Conservation (phyloP, 2,888 invertebrate species). For the Meteorus colon region DNA sequence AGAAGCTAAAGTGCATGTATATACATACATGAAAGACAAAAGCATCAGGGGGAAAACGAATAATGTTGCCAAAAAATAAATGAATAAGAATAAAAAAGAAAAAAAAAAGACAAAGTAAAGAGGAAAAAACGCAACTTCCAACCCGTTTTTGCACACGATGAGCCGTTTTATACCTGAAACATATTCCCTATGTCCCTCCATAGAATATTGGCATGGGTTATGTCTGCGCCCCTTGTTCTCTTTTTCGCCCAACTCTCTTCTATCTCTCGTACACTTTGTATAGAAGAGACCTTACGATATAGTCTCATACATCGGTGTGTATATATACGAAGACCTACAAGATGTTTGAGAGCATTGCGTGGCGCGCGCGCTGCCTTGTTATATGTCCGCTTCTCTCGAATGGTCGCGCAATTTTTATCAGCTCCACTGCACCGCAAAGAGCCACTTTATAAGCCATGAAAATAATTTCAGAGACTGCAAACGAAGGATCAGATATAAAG, state of each 20-base stretch:
- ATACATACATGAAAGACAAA: conserved; percentile 16
- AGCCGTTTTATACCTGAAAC: neutral
- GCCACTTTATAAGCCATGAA: conserved; percentile 36
- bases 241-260: neutral
- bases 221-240: conserved; percentile 49
- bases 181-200: conserved; percentile 46
- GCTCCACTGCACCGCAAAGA: conserved; percentile 34
- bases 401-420: conserved; percentile 41
- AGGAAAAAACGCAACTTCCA: neutral
- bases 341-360: conserved; percentile 49
- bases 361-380: conserved; percentile 5
- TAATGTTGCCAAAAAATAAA: neutral
- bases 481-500: conserved; percentile 9
- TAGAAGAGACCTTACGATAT: conserved; percentile 65
- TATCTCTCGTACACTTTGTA: conserved; percentile 6
- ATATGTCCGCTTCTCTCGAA: conserved; percentile 36
- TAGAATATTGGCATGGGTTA: conserved; percentile 60
- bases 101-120: neutral
- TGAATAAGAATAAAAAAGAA: neutral
- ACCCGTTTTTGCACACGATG: conserved; percentile 34
- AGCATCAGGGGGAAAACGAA: neutral
- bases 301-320: conserved; percentile 43
- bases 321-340: conserved; percentile 65
- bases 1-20: neutral
- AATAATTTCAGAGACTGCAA: neutral